Conservation (phyloP, 2,888 invertebrate genomes). For the Drosophila lutescens region DNA sequence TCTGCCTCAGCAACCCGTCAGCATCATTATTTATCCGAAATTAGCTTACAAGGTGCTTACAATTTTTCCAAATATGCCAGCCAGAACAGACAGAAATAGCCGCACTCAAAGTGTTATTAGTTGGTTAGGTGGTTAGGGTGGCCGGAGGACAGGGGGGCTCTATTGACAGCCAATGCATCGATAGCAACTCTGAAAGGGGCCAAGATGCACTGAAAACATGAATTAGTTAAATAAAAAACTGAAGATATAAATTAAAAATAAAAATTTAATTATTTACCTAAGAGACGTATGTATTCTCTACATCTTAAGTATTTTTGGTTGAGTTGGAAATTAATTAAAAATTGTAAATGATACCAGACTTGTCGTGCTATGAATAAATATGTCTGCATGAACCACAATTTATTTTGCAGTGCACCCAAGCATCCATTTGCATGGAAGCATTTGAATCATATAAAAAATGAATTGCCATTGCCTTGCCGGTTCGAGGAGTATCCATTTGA, state of each 20-base stretch:
- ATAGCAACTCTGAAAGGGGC: constrained; percentile 15
- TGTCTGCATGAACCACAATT: not conserved
- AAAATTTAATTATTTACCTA: too few species aligned
- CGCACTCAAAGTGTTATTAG: constrained; percentile 49
- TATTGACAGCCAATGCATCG: constrained; percentile 39
- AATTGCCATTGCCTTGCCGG: constrained; percentile 56
- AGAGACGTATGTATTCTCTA: too few species aligned
- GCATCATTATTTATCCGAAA: constrained; percentile 68
- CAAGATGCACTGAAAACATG: not conserved
- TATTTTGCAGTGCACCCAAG: constrained; percentile 12
- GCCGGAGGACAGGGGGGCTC: not conserved
- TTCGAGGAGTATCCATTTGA: constrained; percentile 56
- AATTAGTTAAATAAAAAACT: too few species aligned
- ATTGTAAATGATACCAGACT: too few species aligned
- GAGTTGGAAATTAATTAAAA: too few species aligned
- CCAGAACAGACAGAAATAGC: constrained; percentile 32
- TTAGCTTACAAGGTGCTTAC: constrained; percentile 65
- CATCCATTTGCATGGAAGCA: constrained; percentile 62
- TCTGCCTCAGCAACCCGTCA: not conserved
- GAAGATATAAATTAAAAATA: too few species aligned
- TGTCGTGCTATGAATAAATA: too few species aligned
- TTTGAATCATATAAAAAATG: constrained; percentile 72
- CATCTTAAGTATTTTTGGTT: too few species aligned
- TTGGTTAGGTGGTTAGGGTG: constrained; percentile 12
- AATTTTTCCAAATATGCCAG: constrained; percentile 75